phyloP scores from a whole-genome alignment of 1,140 invertebrate genomes.

The Drosophila jambulina region DNA sequence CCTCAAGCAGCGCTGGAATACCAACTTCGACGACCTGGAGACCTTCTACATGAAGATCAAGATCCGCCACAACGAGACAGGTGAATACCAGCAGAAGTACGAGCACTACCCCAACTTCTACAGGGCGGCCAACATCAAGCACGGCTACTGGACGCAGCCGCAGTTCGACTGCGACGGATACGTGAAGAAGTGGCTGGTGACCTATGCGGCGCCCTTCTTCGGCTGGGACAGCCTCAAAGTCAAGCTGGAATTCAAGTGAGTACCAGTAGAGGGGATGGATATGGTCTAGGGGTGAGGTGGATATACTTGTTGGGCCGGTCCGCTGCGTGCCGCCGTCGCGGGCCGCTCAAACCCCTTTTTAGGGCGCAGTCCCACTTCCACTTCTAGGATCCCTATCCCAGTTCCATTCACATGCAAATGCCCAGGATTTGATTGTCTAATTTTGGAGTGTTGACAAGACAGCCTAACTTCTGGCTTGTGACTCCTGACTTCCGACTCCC shows the following conservation, averaged over 20 bases:
- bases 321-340: conserved; percentile 66
- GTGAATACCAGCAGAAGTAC: conserved; percentile 92
- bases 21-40: conserved; percentile 96
- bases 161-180: conserved; percentile 97
- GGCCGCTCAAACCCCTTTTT: conserved; percentile 62
- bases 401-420: conserved; percentile 68
- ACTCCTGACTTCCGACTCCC: conserved; percentile 19
- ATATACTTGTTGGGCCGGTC: conserved; percentile 58
- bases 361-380: conserved; percentile 46
- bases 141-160: conserved; percentile 97
- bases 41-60: conserved; percentile 97
- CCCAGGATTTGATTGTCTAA: conserved; percentile 67
- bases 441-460: conserved; percentile 77
- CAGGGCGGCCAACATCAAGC: conserved; percentile 92
- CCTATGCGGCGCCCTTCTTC: conserved; percentile 98
- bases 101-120: conserved; percentile 96
- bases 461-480: conserved; percentile 66
- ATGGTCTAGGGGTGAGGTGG: conserved; percentile 18
- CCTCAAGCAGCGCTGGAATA: conserved; percentile 96
- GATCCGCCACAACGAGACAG: conserved; percentile 95
- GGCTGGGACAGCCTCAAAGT: conserved; percentile 97
- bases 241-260: conserved; percentile 97
- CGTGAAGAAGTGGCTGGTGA: conserved; percentile 97
- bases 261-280: conserved; percentile 6
- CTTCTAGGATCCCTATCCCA: conserved; percentile 21